Evolutionary conservation across 37 sponge, comb jelly and placozoan species (phyloP).

Genomic region (Geodia barretti): DNA sequence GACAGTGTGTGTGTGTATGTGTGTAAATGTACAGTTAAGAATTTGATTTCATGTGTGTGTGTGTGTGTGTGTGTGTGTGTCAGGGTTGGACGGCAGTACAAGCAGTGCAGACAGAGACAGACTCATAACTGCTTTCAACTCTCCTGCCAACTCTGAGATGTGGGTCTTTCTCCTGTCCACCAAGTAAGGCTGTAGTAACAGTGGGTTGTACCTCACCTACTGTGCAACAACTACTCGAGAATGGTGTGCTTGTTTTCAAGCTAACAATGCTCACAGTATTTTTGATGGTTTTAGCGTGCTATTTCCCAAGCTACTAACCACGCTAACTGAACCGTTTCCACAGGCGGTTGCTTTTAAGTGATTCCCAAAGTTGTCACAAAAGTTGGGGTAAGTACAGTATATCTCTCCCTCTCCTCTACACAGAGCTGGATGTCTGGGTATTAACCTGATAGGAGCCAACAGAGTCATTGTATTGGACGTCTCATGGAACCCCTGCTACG

Average conservation of each 20-base stretch:
- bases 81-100: slow-evolving; percentile 89
- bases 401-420: background rate
- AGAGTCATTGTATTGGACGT: slow-evolving; percentile 94
- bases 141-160: slow-evolving; percentile 28
- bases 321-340: background rate
- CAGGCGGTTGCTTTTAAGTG: background rate
- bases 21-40: slow-evolving; percentile 3
- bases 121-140: slow-evolving; percentile 79
- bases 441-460: slow-evolving; percentile 94
- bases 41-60: background rate
- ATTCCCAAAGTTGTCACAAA: background rate
- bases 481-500: slow-evolving; percentile 99
- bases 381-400: background rate
- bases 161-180: slow-evolving; percentile 87
- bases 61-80: background rate
- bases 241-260: too few relatives aligned
- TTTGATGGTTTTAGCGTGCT: background rate
- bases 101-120: slow-evolving; percentile 62
- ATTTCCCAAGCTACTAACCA: too few relatives aligned
- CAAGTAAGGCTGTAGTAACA: slow-evolving; percentile 59
- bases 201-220: too few relatives aligned
- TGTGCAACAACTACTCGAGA: too few relatives aligned
- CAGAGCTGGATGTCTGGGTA: slow-evolving; percentile 95
- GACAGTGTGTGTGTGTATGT: slow-evolving; percentile 4
- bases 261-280: too few relatives aligned